phyloP scores from a whole-genome alignment of 30 jellyfish, hydroid and myxozoan genomes.

The Catostylus mosaicus region DNA sequence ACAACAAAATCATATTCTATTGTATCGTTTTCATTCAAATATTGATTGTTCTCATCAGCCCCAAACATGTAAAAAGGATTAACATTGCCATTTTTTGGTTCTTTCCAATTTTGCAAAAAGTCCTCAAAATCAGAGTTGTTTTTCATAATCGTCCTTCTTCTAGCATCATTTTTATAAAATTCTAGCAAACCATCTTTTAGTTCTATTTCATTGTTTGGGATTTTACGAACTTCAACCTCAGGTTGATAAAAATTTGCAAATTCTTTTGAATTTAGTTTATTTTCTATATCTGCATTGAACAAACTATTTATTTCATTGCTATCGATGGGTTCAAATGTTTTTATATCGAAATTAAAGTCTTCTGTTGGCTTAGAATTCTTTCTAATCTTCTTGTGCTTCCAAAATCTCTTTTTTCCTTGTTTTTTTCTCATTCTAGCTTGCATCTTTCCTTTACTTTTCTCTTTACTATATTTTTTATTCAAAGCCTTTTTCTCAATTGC shows the following conservation, averaged over 20 bases:
- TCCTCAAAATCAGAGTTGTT: background rate
- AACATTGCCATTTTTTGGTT: background rate
- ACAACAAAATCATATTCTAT: constrained; percentile 40
- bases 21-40: constrained; percentile 9
- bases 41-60: constrained; percentile 46
- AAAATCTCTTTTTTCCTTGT: too few species aligned
- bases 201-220: background rate
- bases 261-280: background rate
- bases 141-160: background rate
- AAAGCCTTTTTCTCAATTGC: background rate
- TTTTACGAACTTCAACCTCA: background rate
- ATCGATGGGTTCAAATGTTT: background rate
- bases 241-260: background rate
- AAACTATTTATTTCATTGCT: background rate
- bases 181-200: background rate
- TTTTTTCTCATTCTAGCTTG: background rate
- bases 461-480: background rate
- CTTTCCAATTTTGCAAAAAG: constrained; percentile 12
- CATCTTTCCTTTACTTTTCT: background rate
- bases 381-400: background rate
- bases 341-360: background rate
- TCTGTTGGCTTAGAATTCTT: background rate
- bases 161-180: background rate
- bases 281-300: background rate
- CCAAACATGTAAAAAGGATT: constrained; percentile 43